phyloP scores from a whole-genome alignment of 2,888 invertebrate species.

The Melieria omissa region DNA sequence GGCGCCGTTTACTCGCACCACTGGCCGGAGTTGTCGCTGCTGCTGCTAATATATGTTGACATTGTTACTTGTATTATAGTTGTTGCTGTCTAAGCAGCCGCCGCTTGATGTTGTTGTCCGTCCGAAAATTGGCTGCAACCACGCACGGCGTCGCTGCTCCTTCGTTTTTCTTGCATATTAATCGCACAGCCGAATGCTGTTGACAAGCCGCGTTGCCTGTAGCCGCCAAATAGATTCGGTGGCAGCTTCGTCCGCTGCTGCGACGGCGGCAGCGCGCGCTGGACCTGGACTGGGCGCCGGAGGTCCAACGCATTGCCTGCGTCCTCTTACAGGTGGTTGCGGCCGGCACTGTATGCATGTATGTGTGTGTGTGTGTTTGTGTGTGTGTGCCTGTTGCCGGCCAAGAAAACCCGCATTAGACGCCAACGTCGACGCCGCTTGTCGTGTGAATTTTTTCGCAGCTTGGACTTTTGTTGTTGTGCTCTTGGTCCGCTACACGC shows the following conservation, averaged over 20 bases:
- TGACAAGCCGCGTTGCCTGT: conserved; percentile 1
- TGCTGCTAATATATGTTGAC: not conserved
- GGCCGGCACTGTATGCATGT: not conserved
- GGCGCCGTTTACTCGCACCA: conserved; percentile 9
- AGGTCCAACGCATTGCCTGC: conserved; percentile 6
- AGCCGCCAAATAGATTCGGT: not conserved
- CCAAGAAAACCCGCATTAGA: conserved; percentile 17
- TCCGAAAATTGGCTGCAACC: no score
- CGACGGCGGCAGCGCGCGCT: not conserved
- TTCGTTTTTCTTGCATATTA: not conserved
- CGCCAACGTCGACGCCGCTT: no score
- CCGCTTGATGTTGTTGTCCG: no score
- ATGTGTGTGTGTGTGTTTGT: conserved; percentile 21
- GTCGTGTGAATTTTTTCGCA: no score
- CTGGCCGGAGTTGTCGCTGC: conserved; percentile 2
- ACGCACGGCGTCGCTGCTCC: not conserved
- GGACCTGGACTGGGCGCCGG: not conserved
- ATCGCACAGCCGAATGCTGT: conserved; percentile 12
- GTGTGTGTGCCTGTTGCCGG: conserved; percentile 41
- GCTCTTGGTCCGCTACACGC: no score
- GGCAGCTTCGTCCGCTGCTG: not conserved
- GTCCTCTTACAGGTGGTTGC: conserved; percentile 44
- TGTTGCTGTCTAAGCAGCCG: not conserved
- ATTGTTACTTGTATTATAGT: not conserved
- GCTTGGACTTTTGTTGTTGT: no score